phyloP scores from a whole-genome alignment of 1,140 invertebrate species.

The Heliothis virescens region DNA sequence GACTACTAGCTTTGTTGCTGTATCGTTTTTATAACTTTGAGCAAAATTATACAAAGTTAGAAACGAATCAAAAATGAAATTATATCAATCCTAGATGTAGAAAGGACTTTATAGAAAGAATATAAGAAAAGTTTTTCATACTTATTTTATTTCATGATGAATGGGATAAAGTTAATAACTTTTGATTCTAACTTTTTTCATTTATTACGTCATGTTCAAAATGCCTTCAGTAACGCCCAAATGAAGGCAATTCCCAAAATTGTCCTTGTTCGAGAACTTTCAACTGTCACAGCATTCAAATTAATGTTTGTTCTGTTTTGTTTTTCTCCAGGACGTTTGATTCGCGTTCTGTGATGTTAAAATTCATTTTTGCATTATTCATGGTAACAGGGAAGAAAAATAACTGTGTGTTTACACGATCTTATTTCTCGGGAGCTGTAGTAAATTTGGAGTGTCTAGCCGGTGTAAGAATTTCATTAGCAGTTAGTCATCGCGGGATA shows the following conservation, averaged over 20 bases:
- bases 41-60: not conserved
- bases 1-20: conserved; percentile 16
- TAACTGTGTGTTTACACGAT: conserved; percentile 43
- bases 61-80: conserved; percentile 27
- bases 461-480: conserved; percentile 49
- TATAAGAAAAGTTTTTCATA: conserved; percentile 67
- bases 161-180: conserved; percentile 85
- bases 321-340: conserved; percentile 76
- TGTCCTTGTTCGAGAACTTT: conserved; percentile 81
- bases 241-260: conserved; percentile 84
- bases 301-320: conserved; percentile 84
- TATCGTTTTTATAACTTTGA: not conserved
- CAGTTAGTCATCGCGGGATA: conserved; percentile 55
- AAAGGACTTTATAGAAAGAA: conserved; percentile 54
- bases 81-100: conserved; percentile 28
- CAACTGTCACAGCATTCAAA: conserved; percentile 83
- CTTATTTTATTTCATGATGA: conserved; percentile 80
- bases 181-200: conserved; percentile 85
- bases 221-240: conserved; percentile 78
- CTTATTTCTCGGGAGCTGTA: conserved; percentile 39
- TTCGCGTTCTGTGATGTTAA: conserved; percentile 66
- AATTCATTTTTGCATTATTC: conserved; percentile 61
- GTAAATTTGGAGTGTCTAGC: conserved; percentile 44
- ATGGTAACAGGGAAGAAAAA: conserved; percentile 47
- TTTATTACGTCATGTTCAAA: conserved; percentile 85